phyloP scores from a whole-genome alignment of 2,888 invertebrate genomes.

The Netelia virgata region DNA sequence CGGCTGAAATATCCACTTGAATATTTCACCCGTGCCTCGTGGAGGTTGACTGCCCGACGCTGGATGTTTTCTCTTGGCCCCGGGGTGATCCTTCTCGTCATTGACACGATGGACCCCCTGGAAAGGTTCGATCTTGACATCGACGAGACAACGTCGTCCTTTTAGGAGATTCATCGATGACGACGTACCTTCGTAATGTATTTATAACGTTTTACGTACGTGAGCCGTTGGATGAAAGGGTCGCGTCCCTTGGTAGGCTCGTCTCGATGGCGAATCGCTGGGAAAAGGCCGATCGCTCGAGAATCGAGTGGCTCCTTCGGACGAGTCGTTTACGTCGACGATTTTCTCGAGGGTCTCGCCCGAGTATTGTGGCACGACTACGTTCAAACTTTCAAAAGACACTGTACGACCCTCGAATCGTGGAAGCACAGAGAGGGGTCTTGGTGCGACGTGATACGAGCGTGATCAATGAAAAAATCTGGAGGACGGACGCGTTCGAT shows the following conservation, averaged over 20 bases:
- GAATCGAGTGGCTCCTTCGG: background rate
- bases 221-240: background rate
- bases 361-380: background rate
- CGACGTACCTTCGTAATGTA: constrained; percentile 2
- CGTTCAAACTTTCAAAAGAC: background rate
- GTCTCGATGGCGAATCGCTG: background rate
- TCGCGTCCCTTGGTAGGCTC: background rate
- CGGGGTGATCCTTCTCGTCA: constrained; percentile 24
- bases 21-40: constrained; percentile 12
- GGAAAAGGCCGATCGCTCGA: background rate
- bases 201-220: constrained; percentile 7
- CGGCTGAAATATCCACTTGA: constrained; percentile 15
- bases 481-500: background rate
- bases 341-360: background rate
- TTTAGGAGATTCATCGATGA: background rate
- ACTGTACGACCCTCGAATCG: constrained; percentile 5
- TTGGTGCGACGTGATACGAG: too few relatives aligned
- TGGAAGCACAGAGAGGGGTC: background rate
- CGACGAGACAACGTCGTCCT: background rate
- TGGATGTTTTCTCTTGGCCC: too few relatives aligned
- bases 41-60: background rate
- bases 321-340: constrained; percentile 25
- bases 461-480: background rate
- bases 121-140: background rate
- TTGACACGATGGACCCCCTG: constrained; percentile 2